These are phyloP conservation scores for Calliopsis andreniformis DNA, from an alignment of 1,140 invertebrate species.

Conservation along the genomic window DNA sequence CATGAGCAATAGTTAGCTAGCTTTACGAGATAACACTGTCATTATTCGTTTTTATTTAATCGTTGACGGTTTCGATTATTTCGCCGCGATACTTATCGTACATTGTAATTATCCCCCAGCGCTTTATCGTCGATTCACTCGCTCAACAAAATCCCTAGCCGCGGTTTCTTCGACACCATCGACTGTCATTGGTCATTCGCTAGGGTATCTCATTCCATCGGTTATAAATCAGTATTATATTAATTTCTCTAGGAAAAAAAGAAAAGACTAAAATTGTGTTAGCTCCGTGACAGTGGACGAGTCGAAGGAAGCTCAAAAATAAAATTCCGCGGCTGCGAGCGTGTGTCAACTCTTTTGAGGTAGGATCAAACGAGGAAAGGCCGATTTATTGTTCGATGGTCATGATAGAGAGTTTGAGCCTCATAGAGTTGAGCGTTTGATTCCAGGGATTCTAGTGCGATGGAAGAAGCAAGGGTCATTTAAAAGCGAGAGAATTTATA, in stretches of 20 bases:
- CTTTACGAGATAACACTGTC: constrained; percentile 19
- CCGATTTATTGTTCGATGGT: neutral
- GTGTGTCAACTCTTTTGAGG: neutral
- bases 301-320: neutral
- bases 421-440: constrained; percentile 2
- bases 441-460: constrained; percentile 40
- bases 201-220: neutral
- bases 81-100: neutral
- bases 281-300: neutral
- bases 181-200: neutral
- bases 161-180: too few relatives aligned
- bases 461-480: constrained; percentile 36
- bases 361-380: neutral
- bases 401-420: neutral
- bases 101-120: constrained; percentile 15
- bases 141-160: too few relatives aligned
- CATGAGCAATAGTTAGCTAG: constrained; percentile 32
- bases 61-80: constrained; percentile 50
- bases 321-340: neutral
- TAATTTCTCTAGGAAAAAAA: too few relatives aligned
- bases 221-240: too few relatives aligned
- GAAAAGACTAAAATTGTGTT: too few relatives aligned
- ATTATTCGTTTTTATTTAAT: constrained; percentile 55
- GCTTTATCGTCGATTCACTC: too few relatives aligned
- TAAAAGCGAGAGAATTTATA: constrained; percentile 29